Percentiles rank a stretch among this genome's conserved stretches.
Conservation (phyloP, 2,888 invertebrate genomes). For the Hyalella azteca region DNA sequence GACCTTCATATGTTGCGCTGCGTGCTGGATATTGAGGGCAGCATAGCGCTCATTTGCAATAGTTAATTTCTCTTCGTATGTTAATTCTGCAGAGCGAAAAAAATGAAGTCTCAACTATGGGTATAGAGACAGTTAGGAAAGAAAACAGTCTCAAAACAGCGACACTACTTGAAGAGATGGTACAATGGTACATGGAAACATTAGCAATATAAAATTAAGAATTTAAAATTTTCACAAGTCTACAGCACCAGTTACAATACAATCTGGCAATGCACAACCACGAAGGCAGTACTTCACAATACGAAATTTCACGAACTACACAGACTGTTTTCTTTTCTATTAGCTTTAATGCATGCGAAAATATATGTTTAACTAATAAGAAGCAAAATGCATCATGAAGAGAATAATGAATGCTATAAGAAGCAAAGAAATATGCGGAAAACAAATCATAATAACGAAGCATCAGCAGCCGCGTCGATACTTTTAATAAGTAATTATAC, state of each 20-base stretch:
- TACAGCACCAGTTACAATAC: too few species aligned
- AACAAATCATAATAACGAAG: constrained; percentile 3
- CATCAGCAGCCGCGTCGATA: background rate
- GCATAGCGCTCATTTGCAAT: constrained; percentile 56
- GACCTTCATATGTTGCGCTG: constrained; percentile 56
- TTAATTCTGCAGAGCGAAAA: constrained; percentile 53
- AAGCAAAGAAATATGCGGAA: constrained; percentile 27
- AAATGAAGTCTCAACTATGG: constrained; percentile 27
- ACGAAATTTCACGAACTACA: background rate
- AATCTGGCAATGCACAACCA: too few species aligned
- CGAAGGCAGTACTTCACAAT: too few species aligned
- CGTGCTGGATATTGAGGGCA: constrained; percentile 55
- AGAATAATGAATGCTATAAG: background rate
- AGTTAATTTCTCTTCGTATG: constrained; percentile 57
- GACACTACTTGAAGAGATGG: background rate
- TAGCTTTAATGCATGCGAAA: constrained; percentile 23
- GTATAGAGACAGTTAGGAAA: background rate
- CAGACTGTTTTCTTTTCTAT: constrained; percentile 35
- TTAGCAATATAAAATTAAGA: too few species aligned
- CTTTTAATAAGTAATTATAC: background rate
- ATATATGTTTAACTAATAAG: constrained; percentile 11
- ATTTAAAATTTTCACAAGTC: background rate
- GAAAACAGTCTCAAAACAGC: constrained; percentile 27
- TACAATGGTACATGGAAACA: too few species aligned
- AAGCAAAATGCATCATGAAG: constrained; percentile 25